phyloP scores from a whole-genome alignment of 1,140 invertebrate genomes.

The Yoshiicerus persimilis region DNA sequence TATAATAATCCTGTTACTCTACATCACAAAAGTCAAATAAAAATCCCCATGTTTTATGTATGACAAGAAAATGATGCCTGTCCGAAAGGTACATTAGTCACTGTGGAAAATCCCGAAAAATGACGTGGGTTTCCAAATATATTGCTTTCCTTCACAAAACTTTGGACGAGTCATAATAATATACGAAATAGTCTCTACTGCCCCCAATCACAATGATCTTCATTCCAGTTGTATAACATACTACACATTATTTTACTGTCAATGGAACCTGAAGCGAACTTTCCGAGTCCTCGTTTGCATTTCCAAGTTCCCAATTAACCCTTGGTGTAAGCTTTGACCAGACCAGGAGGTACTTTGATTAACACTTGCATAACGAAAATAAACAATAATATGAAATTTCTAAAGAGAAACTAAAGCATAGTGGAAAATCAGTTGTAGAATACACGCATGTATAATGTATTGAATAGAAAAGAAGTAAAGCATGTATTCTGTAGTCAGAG shows the following conservation, averaged over 20 bases:
- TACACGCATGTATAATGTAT: background rate
- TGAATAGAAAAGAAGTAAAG: too few species aligned
- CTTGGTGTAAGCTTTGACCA: too few species aligned
- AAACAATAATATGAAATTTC: too few species aligned
- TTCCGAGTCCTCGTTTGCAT: background rate
- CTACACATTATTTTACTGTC: background rate
- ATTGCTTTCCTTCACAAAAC: background rate
- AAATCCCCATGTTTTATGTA: background rate
- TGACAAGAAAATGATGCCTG: background rate
- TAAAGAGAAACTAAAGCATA: too few species aligned
- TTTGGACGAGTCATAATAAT: too few species aligned
- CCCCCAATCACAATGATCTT: background rate
- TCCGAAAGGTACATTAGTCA: background rate
- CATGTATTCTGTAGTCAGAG: background rate
- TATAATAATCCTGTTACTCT: background rate
- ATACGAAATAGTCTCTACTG: background rate
- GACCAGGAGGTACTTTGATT: too few species aligned
- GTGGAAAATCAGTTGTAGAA: too few species aligned
- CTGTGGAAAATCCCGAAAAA: background rate
- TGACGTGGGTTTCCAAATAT: background rate
- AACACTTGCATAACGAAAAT: too few species aligned
- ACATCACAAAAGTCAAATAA: background rate
- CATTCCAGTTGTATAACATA: background rate
- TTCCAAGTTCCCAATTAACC: background rate
- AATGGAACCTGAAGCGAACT: background rate